These are phyloP conservation scores for Bellardia bayeri DNA, from an alignment of 2,888 invertebrate species.

Conservation along the genomic window DNA sequence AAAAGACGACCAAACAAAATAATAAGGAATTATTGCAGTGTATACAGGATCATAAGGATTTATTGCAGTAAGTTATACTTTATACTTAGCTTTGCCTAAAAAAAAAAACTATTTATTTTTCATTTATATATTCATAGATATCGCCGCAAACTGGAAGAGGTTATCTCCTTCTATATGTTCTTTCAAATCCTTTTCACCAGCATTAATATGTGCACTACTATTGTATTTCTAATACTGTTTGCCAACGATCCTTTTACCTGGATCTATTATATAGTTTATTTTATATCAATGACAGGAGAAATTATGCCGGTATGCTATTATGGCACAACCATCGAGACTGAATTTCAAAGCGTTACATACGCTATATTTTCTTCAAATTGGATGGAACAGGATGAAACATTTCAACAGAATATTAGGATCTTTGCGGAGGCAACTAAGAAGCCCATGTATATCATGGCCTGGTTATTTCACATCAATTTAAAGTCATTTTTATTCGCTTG, in stretches of 20 bases:
- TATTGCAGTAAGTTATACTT: slow-evolving; percentile 68
- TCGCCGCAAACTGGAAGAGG: slow-evolving; percentile 50
- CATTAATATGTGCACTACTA: slow-evolving; percentile 68
- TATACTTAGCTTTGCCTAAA: background rate
- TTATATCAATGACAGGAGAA: slow-evolving; percentile 60
- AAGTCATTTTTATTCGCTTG: slow-evolving; percentile 62
- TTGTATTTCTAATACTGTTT: slow-evolving; percentile 68
- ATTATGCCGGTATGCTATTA: slow-evolving; percentile 72
- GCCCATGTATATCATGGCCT: slow-evolving; percentile 51
- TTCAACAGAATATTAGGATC: slow-evolving; percentile 65
- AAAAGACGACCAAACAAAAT: slow-evolving; percentile 24
- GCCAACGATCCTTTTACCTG: slow-evolving; percentile 50
- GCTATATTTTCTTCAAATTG: slow-evolving; percentile 73
- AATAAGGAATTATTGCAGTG: slow-evolving; percentile 68
- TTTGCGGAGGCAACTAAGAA: slow-evolving; percentile 56
- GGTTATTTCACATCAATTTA: slow-evolving; percentile 68
- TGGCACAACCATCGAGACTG: slow-evolving; percentile 63
- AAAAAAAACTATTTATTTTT: background rate
- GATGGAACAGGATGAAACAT: slow-evolving; percentile 61
- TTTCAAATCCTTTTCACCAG: slow-evolving; percentile 64
- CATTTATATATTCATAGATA: slow-evolving; percentile 46
- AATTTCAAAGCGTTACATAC: slow-evolving; percentile 66
- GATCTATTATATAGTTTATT: slow-evolving; percentile 62
- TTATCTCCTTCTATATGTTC: slow-evolving; percentile 61
- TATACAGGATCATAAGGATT: slow-evolving; percentile 71